Conservation (phyloP, 2,113 vertebrate species). For the Eretmochelys imbricata region DNA sequence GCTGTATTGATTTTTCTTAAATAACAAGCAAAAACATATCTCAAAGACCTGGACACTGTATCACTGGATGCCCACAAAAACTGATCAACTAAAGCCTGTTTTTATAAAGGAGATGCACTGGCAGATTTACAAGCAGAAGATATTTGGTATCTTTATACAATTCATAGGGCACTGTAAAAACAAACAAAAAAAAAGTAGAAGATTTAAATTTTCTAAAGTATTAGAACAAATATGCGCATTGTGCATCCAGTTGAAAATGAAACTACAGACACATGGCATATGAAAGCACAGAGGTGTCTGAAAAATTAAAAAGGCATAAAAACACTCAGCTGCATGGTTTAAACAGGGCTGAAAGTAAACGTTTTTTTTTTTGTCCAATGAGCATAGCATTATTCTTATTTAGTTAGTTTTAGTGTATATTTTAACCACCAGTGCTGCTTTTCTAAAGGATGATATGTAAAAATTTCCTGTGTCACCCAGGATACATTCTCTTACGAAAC, state of each 20-base stretch:
- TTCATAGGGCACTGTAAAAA: neutral
- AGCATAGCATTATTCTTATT: neutral
- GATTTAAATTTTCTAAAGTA: neutral
- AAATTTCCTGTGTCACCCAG: neutral
- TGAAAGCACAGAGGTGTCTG: neutral
- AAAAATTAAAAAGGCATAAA: neutral
- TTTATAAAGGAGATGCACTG: neutral
- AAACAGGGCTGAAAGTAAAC: neutral
- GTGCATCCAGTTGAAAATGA: neutral
- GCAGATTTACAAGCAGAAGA: neutral
- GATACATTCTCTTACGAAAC: neutral
- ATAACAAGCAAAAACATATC: neutral
- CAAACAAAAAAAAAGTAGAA: neutral
- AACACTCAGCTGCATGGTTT: neutral
- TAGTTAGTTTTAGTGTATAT: neutral
- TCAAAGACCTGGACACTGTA: neutral
- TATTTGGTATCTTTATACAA: neutral
- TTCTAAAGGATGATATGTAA: neutral
- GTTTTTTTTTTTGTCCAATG: neutral
- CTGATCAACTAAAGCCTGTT: neutral
- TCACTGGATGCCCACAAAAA: neutral
- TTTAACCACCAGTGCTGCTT: neutral
- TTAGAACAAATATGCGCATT: neutral
- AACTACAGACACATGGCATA: neutral
- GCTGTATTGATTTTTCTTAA: neutral